Conservation (phyloP, 2,797 vertebrate genomes). For the Trichosurus vulpecula region DNA sequence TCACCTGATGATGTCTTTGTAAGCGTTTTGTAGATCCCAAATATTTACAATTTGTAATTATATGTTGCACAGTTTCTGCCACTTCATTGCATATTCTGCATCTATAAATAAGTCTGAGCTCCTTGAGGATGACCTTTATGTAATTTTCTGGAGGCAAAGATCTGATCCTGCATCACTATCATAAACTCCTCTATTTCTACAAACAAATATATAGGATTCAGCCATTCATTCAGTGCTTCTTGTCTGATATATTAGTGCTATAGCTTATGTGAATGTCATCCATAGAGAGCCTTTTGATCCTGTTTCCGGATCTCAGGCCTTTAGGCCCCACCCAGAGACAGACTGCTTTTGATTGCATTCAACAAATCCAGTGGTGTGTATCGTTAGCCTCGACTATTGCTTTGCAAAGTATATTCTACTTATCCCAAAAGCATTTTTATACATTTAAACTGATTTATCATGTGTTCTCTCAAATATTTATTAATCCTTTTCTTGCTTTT, state of each 20-base stretch:
- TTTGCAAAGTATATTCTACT: neutral
- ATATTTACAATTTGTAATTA: neutral
- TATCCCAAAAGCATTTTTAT: neutral
- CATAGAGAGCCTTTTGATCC: neutral
- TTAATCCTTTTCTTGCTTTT: neutral
- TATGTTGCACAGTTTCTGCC: neutral
- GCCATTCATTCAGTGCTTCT: neutral
- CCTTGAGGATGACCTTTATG: neutral
- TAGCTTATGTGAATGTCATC: neutral
- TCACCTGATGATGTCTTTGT: neutral
- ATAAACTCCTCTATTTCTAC: neutral
- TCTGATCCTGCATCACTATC: neutral
- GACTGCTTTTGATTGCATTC: neutral
- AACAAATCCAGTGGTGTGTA: neutral
- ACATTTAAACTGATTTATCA: neutral
- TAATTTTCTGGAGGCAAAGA: neutral
- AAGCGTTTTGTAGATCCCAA: neutral
- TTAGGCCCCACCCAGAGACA: neutral
- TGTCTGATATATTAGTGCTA: neutral
- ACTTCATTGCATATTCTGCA: neutral
- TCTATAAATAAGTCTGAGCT: neutral
- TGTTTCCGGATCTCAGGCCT: neutral
- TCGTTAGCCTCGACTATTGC: neutral
- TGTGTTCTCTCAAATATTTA: neutral
- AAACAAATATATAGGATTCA: neutral